phyloP scores from a whole-genome alignment of 2,888 invertebrate species.

The Trissonchulus sp. region DNA sequence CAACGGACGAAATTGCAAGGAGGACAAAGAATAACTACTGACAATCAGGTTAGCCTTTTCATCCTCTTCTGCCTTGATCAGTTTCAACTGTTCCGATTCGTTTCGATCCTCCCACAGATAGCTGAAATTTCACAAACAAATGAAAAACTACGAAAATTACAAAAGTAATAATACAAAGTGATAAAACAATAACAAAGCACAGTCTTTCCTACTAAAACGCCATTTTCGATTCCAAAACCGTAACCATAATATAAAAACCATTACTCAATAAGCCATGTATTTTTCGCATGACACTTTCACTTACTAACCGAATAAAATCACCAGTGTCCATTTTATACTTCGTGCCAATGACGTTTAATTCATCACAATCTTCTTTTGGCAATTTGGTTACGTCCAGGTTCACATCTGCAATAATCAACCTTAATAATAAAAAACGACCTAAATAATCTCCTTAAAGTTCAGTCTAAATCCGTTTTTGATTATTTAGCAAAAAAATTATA shows the following conservation, averaged over 20 bases:
- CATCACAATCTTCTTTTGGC: constrained; percentile 21
- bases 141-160: no score
- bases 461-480: no score
- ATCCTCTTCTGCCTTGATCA: constrained; percentile 25
- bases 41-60: constrained; percentile 20
- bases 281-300: no score
- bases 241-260: no score
- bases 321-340: constrained; percentile 23
- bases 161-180: no score
- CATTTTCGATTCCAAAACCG: no score
- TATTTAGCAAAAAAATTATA: no score
- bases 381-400: constrained; percentile 27
- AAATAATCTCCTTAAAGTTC: no score
- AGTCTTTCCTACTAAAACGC: no score
- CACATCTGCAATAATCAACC: constrained; percentile 21
- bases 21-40: neutral
- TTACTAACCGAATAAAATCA: constrained; percentile 24
- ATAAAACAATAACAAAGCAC: no score
- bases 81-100: constrained; percentile 11
- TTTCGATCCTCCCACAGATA: constrained; percentile 22
- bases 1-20: neutral
- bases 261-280: no score
- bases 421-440: neutral
- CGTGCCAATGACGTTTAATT: constrained; percentile 24
- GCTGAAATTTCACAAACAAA: no score